phyloP scores from a whole-genome alignment of 2,888 invertebrate genomes.

The Acleris holmiana region DNA sequence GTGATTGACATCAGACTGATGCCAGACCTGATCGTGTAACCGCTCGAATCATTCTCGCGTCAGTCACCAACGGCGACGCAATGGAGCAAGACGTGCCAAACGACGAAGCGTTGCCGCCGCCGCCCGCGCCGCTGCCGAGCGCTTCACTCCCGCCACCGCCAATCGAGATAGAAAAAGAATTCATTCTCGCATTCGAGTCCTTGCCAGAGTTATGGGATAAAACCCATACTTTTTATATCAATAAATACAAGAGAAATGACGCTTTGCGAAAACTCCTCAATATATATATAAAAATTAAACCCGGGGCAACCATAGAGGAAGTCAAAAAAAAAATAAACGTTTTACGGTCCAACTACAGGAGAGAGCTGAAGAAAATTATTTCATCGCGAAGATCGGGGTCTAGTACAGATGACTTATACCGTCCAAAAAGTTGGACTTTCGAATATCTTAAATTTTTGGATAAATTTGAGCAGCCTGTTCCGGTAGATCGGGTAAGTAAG shows the following conservation, averaged over 20 bases:
- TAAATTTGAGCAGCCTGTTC: conserved; percentile 37
- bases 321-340: too few relatives aligned
- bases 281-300: conserved; percentile 34
- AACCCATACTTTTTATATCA: conserved; percentile 32
- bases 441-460: conserved; percentile 35
- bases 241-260: conserved; percentile 35
- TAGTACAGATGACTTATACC: conserved; percentile 31
- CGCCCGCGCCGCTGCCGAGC: conserved; percentile 31
- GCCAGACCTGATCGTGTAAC: too few relatives aligned
- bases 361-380: conserved; percentile 37
- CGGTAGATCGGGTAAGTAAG: conserved; percentile 22
- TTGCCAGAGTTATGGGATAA: conserved; percentile 32
- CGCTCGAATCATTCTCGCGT: too few relatives aligned
- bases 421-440: conserved; percentile 38
- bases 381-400: conserved; percentile 33
- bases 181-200: conserved; percentile 22
- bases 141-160: conserved; percentile 34
- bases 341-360: conserved; percentile 35
- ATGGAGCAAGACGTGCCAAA: conserved; percentile 5
- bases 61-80: conserved; percentile 27
- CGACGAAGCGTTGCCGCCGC: conserved; percentile 31
- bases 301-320: conserved; percentile 31
- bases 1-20: too few relatives aligned
- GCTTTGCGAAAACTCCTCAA: conserved; percentile 33
- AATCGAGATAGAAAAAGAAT: conserved; percentile 33